Evolutionary conservation across 2,888 invertebrate genomes (phyloP).

Genomic region (Scelioninae gen. 2): DNA sequence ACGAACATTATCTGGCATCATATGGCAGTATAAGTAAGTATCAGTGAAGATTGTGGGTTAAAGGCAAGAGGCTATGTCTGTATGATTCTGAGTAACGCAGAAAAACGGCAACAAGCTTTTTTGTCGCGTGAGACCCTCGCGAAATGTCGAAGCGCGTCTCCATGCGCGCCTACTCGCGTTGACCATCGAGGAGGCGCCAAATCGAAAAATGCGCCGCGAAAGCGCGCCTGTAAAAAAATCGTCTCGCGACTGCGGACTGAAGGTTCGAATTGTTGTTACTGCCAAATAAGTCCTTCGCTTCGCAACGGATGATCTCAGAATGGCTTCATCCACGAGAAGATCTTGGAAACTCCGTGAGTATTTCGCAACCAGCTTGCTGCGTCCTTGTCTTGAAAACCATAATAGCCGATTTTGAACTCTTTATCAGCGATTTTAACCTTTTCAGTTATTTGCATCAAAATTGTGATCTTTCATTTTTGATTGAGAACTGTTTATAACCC

Average conservation of each 20-base stretch:
- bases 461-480: neutral
- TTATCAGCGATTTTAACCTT: neutral
- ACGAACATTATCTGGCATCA: too few species aligned
- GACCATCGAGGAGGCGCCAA: neutral
- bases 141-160: slow-evolving; percentile 24
- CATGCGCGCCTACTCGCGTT: slow-evolving; percentile 4
- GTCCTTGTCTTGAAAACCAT: slow-evolving; percentile 7
- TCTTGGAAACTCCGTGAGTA: slow-evolving; percentile 90
- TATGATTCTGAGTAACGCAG: slow-evolving; percentile 16
- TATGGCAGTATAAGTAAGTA: slow-evolving; percentile 37
- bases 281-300: slow-evolving; percentile 73
- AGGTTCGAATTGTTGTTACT: slow-evolving; percentile 69
- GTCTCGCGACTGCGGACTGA: slow-evolving; percentile 64
- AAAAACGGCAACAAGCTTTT: slow-evolving; percentile 31
- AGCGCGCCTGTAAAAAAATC: slow-evolving; percentile 66
- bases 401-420: neutral
- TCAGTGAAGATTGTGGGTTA: slow-evolving; percentile 7
- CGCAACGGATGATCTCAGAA: slow-evolving; percentile 67
- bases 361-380: slow-evolving; percentile 28
- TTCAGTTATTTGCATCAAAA: neutral
- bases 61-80: slow-evolving; percentile 28
- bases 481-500: too few species aligned
- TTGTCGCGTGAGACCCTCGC: slow-evolving; percentile 17
- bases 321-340: slow-evolving; percentile 79
- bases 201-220: slow-evolving; percentile 41